phyloP scores from a whole-genome alignment of 2,113 vertebrate genomes.

The Catharus fuscescens region DNA sequence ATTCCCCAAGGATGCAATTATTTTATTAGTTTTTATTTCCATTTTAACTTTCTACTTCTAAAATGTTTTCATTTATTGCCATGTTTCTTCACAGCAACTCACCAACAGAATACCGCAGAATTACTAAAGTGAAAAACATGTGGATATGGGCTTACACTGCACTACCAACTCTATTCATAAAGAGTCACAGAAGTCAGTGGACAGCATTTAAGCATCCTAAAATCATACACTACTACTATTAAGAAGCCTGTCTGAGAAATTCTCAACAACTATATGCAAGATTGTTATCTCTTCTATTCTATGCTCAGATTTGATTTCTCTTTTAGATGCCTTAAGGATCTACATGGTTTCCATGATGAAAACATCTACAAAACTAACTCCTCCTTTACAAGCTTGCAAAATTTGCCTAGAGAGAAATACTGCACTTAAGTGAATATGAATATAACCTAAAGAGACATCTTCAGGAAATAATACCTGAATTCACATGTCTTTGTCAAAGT shows the following conservation, averaged over 20 bases:
- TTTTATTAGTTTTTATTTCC: not conserved
- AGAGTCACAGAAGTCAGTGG: not conserved
- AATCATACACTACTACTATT: not conserved
- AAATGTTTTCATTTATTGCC: not conserved
- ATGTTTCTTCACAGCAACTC: not conserved
- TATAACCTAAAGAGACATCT: not conserved
- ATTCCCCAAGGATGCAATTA: not conserved
- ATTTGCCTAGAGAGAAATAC: not conserved
- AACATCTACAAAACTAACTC: not conserved
- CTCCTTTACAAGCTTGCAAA: not conserved
- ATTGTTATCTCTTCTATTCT: not conserved
- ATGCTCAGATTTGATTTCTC: not conserved
- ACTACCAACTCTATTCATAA: not conserved
- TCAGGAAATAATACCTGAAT: not conserved
- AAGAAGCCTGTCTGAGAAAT: not conserved
- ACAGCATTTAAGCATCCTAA: not conserved
- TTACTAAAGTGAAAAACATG: not conserved
- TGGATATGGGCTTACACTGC: not conserved
- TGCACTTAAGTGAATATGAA: not conserved
- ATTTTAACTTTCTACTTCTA: not conserved
- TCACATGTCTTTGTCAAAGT: not conserved
- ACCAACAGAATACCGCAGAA: not conserved
- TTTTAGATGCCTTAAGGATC: not conserved
- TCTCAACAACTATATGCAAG: not conserved
- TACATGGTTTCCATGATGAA: not conserved